Evolutionary conservation across 2,888 invertebrate species (phyloP).

Genomic region (Hesperia comma): DNA sequence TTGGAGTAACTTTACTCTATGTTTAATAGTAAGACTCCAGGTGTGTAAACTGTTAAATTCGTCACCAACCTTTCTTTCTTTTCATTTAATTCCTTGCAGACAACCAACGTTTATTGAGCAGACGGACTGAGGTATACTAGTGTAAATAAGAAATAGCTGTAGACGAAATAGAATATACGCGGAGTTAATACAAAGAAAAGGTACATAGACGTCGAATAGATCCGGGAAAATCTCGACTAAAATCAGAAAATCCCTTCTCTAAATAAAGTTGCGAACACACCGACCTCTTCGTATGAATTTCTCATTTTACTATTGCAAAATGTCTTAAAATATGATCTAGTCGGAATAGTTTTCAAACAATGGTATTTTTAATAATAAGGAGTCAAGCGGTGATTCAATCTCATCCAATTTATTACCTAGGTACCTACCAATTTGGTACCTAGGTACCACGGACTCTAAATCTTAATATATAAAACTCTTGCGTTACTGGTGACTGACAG

Average conservation of each 20-base stretch:
- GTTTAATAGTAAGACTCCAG: too few relatives aligned
- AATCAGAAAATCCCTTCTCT: constrained; percentile 70
- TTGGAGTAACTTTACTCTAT: too few relatives aligned
- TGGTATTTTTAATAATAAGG: too few relatives aligned
- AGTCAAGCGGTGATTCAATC: too few relatives aligned
- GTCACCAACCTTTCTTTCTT: too few relatives aligned
- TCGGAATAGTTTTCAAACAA: too few relatives aligned
- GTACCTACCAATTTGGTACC: too few relatives aligned
- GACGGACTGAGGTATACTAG: constrained; percentile 3
- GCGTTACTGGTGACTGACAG: too few relatives aligned
- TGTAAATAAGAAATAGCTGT: constrained; percentile 27
- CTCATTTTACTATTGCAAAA: background rate
- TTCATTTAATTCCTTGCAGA: constrained; percentile 33
- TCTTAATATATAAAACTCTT: too few relatives aligned
- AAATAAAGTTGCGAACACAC: constrained; percentile 56
- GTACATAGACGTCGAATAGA: constrained; percentile 52
- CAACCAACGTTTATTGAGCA: background rate
- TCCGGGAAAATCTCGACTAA: constrained; percentile 63
- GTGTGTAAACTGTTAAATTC: too few relatives aligned
- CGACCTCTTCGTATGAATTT: background rate
- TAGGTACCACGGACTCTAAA: too few relatives aligned
- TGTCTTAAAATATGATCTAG: background rate
- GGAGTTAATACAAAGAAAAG: constrained; percentile 43
- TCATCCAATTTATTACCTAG: too few relatives aligned
- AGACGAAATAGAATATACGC: constrained; percentile 28